Evolutionary conservation across 1,140 invertebrate species (phyloP).

Genomic region (Cotesia glomerata): DNA sequence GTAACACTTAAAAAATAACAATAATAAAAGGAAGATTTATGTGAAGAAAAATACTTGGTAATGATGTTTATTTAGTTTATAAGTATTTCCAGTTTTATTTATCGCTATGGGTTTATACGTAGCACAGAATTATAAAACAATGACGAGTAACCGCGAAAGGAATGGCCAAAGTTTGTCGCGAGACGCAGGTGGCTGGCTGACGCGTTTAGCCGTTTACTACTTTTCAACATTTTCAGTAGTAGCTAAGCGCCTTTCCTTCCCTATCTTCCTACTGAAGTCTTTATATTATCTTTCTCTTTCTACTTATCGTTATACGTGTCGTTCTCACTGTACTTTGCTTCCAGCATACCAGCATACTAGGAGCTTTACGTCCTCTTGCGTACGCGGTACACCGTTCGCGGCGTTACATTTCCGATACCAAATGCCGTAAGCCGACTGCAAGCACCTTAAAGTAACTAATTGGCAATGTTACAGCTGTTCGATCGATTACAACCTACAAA

Average conservation of each 20-base stretch:
- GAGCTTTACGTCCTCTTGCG: no score
- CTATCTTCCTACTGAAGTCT: no score
- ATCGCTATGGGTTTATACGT: neutral
- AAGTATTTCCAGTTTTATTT: slow-evolving; percentile 9
- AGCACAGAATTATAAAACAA: slow-evolving; percentile 7
- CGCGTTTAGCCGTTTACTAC: slow-evolving; percentile 26
- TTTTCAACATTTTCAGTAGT: slow-evolving; percentile 37
- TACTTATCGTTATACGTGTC: no score
- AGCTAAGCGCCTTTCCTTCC: slow-evolving; percentile 23
- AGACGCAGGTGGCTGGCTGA: slow-evolving; percentile 28
- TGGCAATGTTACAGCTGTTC: neutral
- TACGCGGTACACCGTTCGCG: no score
- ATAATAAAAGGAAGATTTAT: neutral
- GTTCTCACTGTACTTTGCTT: no score
- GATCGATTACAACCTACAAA: neutral
- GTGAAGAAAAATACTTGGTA: no score
- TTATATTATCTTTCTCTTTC: no score
- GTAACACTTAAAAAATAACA: neutral
- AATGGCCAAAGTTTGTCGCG: slow-evolving; percentile 31
- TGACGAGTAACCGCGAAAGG: slow-evolving; percentile 19
- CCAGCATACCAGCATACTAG: no score
- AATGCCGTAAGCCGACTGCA: no score
- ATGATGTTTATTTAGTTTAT: no score
- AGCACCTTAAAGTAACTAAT: neutral
- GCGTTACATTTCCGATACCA: no score